These are phyloP conservation scores for Cosmopolites sordidus DNA, from an alignment of 2,888 invertebrate genomes.

Conservation along the genomic window DNA sequence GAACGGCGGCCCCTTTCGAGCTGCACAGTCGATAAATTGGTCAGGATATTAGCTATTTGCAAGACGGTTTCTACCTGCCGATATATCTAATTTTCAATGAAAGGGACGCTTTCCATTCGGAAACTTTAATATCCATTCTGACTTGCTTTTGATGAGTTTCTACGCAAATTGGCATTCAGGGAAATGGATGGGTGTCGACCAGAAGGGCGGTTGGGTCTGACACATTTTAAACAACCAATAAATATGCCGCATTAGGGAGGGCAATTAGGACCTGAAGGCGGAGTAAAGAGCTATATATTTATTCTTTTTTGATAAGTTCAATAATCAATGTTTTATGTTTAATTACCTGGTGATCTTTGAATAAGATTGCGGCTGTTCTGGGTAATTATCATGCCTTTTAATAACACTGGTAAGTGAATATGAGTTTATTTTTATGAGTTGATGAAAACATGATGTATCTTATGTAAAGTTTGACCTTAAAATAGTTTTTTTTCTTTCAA, in stretches of 20 bases:
- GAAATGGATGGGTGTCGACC: not conserved
- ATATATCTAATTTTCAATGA: constrained; percentile 34
- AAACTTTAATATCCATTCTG: constrained; percentile 32
- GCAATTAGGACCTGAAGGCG: not conserved
- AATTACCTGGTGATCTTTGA: too few relatives aligned
- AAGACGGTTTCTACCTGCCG: constrained; percentile 33
- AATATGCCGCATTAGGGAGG: not conserved
- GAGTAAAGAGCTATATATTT: too few relatives aligned
- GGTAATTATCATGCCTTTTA: too few relatives aligned
- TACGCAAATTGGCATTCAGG: constrained; percentile 19
- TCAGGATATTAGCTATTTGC: constrained; percentile 35
- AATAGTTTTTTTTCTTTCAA: too few relatives aligned
- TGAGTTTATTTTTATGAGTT: too few relatives aligned
- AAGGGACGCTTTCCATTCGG: constrained; percentile 29
- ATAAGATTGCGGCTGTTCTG: too few relatives aligned
- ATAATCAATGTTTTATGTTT: too few relatives aligned
- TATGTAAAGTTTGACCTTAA: too few relatives aligned
- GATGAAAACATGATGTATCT: too few relatives aligned
- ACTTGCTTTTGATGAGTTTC: constrained; percentile 18
- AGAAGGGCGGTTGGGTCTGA: not conserved
- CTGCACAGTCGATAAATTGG: not conserved
- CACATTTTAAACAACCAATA: not conserved
- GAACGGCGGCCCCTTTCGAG: not conserved
- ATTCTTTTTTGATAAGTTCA: too few relatives aligned
- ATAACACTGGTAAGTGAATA: too few relatives aligned